Evolutionary conservation across 2,888 invertebrate species (phyloP).

Genomic region (Limnephilus auricula): DNA sequence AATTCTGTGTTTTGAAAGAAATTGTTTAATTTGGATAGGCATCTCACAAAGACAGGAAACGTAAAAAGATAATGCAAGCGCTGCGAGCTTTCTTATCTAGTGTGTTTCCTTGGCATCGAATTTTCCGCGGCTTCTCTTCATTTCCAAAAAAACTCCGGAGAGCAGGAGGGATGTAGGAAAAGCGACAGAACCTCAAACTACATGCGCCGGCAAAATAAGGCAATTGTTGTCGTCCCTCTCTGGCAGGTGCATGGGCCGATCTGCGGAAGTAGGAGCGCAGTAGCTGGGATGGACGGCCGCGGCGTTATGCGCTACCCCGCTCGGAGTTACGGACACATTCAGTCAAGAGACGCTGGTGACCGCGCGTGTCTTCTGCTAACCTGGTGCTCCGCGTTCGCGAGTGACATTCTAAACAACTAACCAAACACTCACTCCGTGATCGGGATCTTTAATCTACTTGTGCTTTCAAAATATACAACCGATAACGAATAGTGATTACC

Average conservation of each 20-base stretch:
- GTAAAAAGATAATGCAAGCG: background rate
- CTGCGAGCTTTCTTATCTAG: background rate
- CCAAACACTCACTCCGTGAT: conserved; percentile 28
- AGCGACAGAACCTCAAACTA: conserved; percentile 17
- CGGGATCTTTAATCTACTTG: conserved; percentile 40
- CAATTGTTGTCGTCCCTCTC: background rate
- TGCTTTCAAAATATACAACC: conserved; percentile 21
- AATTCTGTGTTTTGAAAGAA: background rate
- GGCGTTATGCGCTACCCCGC: conserved; percentile 46
- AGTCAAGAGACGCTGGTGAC: conserved; percentile 50
- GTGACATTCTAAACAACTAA: conserved; percentile 45
- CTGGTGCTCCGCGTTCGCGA: conserved; percentile 50
- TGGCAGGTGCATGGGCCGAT: background rate
- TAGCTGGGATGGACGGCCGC: conserved; percentile 24
- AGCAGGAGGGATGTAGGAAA: conserved; percentile 55
- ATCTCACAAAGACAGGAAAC: background rate
- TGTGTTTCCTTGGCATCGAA: background rate
- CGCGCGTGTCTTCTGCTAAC: conserved; percentile 55
- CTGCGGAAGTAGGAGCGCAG: conserved; percentile 44
- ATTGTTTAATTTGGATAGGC: background rate
- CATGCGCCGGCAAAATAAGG: background rate
- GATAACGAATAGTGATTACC: conserved; percentile 42
- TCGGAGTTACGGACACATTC: conserved; percentile 48
- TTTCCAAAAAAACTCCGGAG: conserved; percentile 46
- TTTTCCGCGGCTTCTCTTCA: background rate